A percentile compares a stretch with the other conserved stretches of the same genome.
phyloP scores from a whole-genome alignment of 2,113 vertebrate species.

The Choloepus hoffmanni region DNA sequence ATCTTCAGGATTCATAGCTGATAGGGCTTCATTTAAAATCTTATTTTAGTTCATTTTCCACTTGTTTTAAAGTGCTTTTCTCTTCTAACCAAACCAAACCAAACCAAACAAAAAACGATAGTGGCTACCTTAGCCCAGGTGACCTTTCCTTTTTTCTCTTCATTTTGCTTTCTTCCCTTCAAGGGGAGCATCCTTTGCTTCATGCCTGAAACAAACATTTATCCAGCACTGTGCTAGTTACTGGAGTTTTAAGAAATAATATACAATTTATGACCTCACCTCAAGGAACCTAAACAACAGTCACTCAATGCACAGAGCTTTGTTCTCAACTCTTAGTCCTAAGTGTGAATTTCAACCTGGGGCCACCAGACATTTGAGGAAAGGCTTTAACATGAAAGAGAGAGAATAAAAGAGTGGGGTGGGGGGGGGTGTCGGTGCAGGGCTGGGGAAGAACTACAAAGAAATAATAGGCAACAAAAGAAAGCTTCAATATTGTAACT shows the following conservation, averaged over 20 bases:
- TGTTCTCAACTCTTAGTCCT: not conserved
- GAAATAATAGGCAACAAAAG: not conserved
- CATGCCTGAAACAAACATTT: not conserved
- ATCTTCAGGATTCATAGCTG: not conserved
- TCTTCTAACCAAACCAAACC: not conserved
- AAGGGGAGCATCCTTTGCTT: not conserved
- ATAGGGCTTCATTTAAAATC: not conserved
- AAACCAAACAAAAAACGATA: not conserved
- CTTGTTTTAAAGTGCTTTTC: not conserved
- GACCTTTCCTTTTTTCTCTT: not conserved
- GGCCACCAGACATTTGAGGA: not conserved
- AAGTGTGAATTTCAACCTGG: not conserved
- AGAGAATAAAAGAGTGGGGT: not conserved
- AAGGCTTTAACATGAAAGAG: not conserved
- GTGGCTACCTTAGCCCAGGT: not conserved
- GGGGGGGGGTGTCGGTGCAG: too few relatives aligned
- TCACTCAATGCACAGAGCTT: not conserved
- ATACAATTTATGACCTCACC: not conserved
- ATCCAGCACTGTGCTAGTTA: not conserved
- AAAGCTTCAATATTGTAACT: not conserved
- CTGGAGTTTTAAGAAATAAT: not conserved
- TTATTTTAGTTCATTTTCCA: not conserved
- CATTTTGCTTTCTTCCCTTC: not conserved
- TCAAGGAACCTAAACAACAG: not conserved
- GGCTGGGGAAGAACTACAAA: not conserved